These are phyloP conservation scores for Drymodes brunneopygia DNA, from an alignment of 2,113 vertebrate species.

Conservation along the genomic window DNA sequence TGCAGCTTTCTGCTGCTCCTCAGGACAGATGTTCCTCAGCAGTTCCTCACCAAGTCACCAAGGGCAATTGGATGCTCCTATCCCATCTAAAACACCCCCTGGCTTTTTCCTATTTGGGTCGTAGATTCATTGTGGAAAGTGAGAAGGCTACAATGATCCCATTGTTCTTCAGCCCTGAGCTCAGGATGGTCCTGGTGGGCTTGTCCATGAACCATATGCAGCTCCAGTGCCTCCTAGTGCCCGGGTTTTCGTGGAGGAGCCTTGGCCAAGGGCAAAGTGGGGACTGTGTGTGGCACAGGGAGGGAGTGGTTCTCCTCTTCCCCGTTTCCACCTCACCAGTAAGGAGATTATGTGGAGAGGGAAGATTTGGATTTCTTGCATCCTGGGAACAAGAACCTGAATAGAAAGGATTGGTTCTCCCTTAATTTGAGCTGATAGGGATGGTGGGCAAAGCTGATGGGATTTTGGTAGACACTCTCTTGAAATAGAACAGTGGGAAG, in stretches of 20 bases:
- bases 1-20: background rate
- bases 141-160: background rate
- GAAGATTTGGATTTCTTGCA: background rate
- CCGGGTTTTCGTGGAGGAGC: fast-evolving
- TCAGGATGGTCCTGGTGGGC: background rate
- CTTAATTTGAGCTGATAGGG: background rate
- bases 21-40: background rate
- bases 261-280: background rate
- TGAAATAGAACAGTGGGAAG: constrained; percentile 21
- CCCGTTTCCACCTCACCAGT: background rate
- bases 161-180: background rate
- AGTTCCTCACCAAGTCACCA: background rate
- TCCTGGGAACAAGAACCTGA: background rate
- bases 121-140: background rate
- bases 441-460: background rate
- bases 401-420: constrained; percentile 17
- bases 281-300: background rate
- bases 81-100: background rate
- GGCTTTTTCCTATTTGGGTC: background rate
- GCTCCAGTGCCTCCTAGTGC: fast-evolving
- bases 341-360: background rate
- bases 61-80: background rate
- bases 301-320: background rate
- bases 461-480: constrained; percentile 1
- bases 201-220: fast-evolving